Evolutionary conservation across 1,140 invertebrate genomes (phyloP).

Genomic region (Drosophila sproati): DNA sequence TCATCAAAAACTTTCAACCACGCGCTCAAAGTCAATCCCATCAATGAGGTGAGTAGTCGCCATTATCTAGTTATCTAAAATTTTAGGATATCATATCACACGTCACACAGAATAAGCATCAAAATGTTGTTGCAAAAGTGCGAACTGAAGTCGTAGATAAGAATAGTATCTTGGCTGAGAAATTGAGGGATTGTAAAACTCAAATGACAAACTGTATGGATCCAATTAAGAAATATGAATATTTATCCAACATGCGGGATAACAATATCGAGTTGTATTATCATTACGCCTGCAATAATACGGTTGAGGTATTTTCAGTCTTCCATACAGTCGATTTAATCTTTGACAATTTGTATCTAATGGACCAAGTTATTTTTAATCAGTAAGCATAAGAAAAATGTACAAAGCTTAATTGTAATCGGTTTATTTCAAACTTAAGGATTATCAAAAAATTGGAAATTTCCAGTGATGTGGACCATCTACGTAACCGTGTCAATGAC

Average conservation of each 20-base stretch:
- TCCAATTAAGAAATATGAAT: slow-evolving; percentile 22
- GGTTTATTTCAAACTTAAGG: neutral
- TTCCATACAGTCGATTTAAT: slow-evolving; percentile 6
- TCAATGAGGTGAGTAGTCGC: neutral
- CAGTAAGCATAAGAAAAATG: slow-evolving; percentile 3
- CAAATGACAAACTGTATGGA: neutral
- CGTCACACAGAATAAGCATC: too few species aligned
- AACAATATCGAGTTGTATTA: slow-evolving; percentile 20
- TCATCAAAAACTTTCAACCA: neutral
- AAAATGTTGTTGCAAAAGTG: too few species aligned
- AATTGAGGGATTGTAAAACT: neutral
- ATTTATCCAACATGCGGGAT: slow-evolving; percentile 2
- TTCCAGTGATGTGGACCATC: too few species aligned
- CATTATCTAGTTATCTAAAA: too few species aligned
- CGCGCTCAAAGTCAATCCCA: neutral
- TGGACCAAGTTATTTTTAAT: neutral
- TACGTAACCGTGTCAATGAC: too few species aligned
- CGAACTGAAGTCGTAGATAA: neutral
- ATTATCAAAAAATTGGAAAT: too few species aligned
- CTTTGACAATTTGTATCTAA: neutral
- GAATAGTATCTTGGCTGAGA: neutral
- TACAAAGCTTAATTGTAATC: neutral
- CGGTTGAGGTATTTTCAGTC: slow-evolving; percentile 13
- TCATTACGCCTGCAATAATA: slow-evolving; percentile 7
- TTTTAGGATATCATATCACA: neutral